These are phyloP conservation scores for Hippotragus niger DNA, from an alignment of 2,113 vertebrate species.

Conservation along the genomic window DNA sequence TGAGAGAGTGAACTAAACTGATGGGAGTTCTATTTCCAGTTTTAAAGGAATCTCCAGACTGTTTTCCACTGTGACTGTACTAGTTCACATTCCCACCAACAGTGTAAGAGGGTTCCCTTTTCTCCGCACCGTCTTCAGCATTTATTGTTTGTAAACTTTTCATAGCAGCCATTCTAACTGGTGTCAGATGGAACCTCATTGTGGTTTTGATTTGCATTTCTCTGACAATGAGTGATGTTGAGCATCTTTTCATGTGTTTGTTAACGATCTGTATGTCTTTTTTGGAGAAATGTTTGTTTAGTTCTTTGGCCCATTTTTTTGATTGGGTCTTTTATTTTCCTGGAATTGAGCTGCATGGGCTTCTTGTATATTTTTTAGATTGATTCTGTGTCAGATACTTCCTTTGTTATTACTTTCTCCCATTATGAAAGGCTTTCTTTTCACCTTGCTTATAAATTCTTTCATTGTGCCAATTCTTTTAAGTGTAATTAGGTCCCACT, in stretches of 20 bases:
- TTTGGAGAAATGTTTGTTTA: neutral
- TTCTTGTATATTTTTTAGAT: neutral
- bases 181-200: accelerated
- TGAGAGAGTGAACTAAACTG: neutral
- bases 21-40: neutral
- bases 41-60: neutral
- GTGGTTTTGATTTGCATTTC: neutral
- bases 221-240: neutral
- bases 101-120: neutral
- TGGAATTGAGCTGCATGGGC: neutral
- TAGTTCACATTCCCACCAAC: neutral
- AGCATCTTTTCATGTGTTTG: neutral
- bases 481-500: neutral
- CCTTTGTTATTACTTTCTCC: neutral
- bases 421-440: neutral
- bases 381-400: neutral
- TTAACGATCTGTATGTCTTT: neutral
- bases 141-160: neutral
- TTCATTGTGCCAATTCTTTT: neutral
- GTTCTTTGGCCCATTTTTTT: neutral
- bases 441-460: neutral
- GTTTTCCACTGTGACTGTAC: neutral
- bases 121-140: neutral
- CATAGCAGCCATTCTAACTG: neutral
- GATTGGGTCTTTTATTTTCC: neutral